A percentile compares a stretch with the other conserved stretches of the same genome.
phyloP scores from a whole-genome alignment of 2,113 vertebrate species.

The Pavo muticus region DNA sequence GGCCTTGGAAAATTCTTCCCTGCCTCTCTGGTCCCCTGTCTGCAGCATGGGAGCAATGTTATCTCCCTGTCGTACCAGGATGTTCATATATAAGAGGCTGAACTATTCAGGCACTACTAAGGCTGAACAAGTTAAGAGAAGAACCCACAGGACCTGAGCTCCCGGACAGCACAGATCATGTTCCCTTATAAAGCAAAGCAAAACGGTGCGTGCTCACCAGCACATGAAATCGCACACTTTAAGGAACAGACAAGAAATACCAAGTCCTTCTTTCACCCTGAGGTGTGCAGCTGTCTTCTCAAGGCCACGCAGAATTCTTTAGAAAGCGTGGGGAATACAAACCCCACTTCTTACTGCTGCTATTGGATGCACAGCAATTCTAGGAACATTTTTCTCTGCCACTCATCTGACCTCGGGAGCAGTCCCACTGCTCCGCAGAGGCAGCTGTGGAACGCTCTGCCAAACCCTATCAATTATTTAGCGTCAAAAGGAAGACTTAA shows the following conservation, averaged over 20 bases:
- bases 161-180: neutral
- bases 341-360: slow-evolving; percentile 72
- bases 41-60: neutral
- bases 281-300: neutral
- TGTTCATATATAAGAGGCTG: neutral
- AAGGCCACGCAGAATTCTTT: neutral
- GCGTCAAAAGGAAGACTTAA: slow-evolving; percentile 68
- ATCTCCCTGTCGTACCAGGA: neutral
- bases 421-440: slow-evolving; percentile 66
- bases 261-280: neutral
- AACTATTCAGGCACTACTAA: neutral
- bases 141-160: neutral
- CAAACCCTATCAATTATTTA: slow-evolving; percentile 81
- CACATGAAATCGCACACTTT: neutral
- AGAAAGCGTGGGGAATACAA: neutral
- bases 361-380: slow-evolving; percentile 69
- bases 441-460: slow-evolving; percentile 46
- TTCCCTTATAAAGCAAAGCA: neutral
- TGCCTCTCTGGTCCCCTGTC: neutral
- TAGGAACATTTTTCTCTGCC: slow-evolving; percentile 83
- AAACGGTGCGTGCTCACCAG: fast-evolving
- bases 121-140: neutral
- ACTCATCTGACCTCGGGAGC: slow-evolving; percentile 74
- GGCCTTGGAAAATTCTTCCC: neutral
- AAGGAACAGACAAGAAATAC: neutral